Base-by-base conservation (phyloP, 2,113 vertebrate genomes). In the Petromus typicus region DNA sequence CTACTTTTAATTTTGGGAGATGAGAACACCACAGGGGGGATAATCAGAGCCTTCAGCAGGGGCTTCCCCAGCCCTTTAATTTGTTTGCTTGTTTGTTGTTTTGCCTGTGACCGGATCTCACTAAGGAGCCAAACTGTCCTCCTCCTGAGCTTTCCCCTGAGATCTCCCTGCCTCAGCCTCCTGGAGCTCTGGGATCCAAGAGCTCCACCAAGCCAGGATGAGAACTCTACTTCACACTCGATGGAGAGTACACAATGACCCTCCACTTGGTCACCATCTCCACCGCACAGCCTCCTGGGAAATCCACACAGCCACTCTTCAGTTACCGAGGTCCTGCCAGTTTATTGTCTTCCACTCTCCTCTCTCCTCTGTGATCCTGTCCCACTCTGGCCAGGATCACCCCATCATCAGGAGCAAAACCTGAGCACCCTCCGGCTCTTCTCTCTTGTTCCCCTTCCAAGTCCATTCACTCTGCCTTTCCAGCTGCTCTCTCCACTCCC, bases 391-490 rank as follows among this genome's bases (percentile, higher is more conserved):
- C 48, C 48, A 51, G 48, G 48, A 61, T 51, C 4, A 23, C 25
- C 2, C 3, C 7, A 17, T 12, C 51, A 20, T 30, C 45, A 25
- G 16, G 18, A 22, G 45, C 63, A 73, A 56, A 27, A 16, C 25
- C 23, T 12, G 45, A 48, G n/a, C 16, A 13, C 30, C 2, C 3
- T 32, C 25, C 27, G 0, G 2, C 2, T 1, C n/a, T 61, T 4
- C 37, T 13, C 20, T 67, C 18, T 8, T 3, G 54, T 16, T 79
- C 18, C 12, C 56, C 0, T 5, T 32, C 76, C 59, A 32, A 0
- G 5, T 37, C 25, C 32, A 3, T n/a, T 23, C 27, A 10, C 27
- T 16, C 54, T 10, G 54, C 11, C 56, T 20, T 4, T 20, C 56
- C 48, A 51, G 5, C 8, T 12, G 25, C 56, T 40, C n/a, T 32